Percentiles rank a stretch among this genome's conserved stretches.
Evolutionary conservation across 2,113 vertebrate genomes (phyloP).

Genomic region (Phoenicopterus ruber): DNA sequence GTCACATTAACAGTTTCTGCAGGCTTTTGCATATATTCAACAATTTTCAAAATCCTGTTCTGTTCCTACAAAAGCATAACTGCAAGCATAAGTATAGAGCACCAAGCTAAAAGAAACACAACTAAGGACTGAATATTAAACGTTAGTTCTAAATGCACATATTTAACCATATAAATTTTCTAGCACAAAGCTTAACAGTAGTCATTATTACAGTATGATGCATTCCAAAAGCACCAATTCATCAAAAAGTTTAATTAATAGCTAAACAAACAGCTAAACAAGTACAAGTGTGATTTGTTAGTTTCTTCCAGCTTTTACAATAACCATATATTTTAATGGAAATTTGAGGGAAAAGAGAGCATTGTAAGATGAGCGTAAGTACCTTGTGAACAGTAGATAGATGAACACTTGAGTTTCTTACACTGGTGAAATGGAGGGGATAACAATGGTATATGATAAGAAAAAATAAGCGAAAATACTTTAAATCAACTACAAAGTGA

Average conservation of each 20-base stretch:
- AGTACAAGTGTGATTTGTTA: background rate
- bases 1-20: background rate
- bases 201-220: background rate
- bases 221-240: background rate
- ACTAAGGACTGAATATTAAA: background rate
- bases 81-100: background rate
- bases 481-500: background rate
- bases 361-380: background rate
- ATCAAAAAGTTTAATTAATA: background rate
- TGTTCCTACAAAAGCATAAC: background rate
- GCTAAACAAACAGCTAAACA: background rate
- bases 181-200: background rate
- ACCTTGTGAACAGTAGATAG: background rate
- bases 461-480: background rate
- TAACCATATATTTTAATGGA: background rate
- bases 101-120: background rate
- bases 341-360: background rate
- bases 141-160: background rate
- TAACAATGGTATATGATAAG: background rate
- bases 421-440: background rate
- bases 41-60: background rate
- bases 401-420: background rate
- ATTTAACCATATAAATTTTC: background rate
- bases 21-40: background rate
- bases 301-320: background rate